Evolutionary conservation across 2,888 invertebrate genomes (phyloP).

Genomic region (Eupithecia exiguata): DNA sequence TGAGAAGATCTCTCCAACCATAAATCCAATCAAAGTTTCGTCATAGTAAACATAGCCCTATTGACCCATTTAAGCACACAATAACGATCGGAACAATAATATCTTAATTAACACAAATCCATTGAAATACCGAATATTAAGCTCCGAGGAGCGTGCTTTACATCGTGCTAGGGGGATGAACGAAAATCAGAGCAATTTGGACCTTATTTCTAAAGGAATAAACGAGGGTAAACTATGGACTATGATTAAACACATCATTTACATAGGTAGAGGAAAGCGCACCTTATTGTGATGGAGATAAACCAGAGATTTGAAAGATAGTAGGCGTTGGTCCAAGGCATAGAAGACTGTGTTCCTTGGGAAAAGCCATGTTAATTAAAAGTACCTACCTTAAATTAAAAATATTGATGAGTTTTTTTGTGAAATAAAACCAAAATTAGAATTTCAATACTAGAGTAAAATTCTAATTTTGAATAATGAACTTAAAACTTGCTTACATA

Average conservation of each 20-base stretch:
- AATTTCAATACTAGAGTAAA: neutral
- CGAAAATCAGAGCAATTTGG: conserved; percentile 54
- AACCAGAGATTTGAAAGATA: conserved; percentile 21
- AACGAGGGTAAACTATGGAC: conserved; percentile 16
- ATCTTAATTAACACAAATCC: conserved; percentile 59
- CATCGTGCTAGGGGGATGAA: conserved; percentile 62
- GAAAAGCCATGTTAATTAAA: neutral
- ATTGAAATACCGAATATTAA: conserved; percentile 59
- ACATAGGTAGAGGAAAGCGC: neutral
- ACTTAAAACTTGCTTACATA: no score
- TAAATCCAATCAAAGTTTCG: conserved; percentile 9
- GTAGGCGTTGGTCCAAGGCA: conserved; percentile 4
- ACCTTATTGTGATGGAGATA: conserved; percentile 28
- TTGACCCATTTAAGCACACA: conserved; percentile 31
- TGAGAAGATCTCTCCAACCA: neutral
- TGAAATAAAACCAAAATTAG: no score
- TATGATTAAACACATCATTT: neutral
- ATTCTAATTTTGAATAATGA: neutral
- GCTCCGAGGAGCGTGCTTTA: conserved; percentile 62
- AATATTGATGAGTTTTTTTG: neutral
- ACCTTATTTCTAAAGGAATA: conserved; percentile 47
- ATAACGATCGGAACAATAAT: conserved; percentile 51
- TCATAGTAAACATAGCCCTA: conserved; percentile 15
- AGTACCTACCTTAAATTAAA: neutral
- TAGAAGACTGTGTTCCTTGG: neutral